Base-by-base conservation (phyloP, 1,140 invertebrate species). In the Rhopalosiphum maidis region DNA sequence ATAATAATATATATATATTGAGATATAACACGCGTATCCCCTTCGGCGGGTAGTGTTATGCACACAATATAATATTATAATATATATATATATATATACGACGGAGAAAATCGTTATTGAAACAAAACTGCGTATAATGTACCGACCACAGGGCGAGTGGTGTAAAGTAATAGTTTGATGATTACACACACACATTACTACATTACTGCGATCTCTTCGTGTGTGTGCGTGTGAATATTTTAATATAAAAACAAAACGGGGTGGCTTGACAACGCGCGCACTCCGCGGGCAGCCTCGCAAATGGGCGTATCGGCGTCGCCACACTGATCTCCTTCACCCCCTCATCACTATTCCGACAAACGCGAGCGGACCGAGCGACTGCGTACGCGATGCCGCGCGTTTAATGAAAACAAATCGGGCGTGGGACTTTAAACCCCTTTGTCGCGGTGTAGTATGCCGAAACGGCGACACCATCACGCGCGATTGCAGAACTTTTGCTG, bases 381-480 rank as follows among this genome's bases (percentile, higher is more conserved):
- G 82, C 21, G 35, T 48, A 54, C 15, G 21, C 46, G 85, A 87
- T 87, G 23, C 41, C 43, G 85, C 55, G 55, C 8, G 4, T 21
- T 46, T 93, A 93, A 93, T 86, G 91, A 93, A 93, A 93, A 93
- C 91, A 93, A 93, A 93, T 93, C 91, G 22, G 48, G 23, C 82
- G 48, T 41, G 48, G 11, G 48, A 68, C 68, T 82, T 86, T 92
- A 86, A 93, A 93, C 91, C 91, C 82, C 85, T 93, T 83, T 93
- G 23, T 15, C 68, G n/a, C 60, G 23, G 5, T 68, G 41, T 43
- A 21, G 30, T 91, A 91, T 91, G 30, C 25, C 37, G 54, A 35
- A 22, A 25, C n/a, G 22, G 30, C 6, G 43, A 30, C 55, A 60
- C 35, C 54, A 22, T 54, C 35, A 8, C 54, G 37, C 8, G 18